Base-by-base conservation (phyloP, 2,797 vertebrate genomes). In the Aldrovandia affinis region DNA sequence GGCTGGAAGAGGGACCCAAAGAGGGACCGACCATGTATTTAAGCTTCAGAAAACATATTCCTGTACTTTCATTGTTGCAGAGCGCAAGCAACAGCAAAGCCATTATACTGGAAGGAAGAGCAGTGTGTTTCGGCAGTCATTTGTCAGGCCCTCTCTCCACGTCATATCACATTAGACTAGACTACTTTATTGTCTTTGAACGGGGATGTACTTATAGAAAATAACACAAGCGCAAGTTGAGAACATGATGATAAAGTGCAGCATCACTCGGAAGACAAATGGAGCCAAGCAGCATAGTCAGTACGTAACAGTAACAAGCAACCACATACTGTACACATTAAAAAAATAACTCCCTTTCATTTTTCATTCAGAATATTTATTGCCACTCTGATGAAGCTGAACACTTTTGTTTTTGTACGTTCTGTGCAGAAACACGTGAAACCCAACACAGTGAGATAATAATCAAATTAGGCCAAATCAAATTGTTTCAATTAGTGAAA, bases 141-240 rank as follows among this genome's bases (percentile, higher is more conserved):
- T 20, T 2, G 0, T 68, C 65, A 39, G 33, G 33, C 36, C 36
- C 33, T 70, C 30, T 70, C 30, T 39, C 30, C 14, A 20, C 3
- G 14, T 30, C 18, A 39, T 39, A 15, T 39, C 18, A 20, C 18
- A 75, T 44, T 9, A 75, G 39, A 75, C 44, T 25, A 44, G 70
- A 44, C n/a, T 75, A 42, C 70, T 25, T 75, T 75, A 44, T 44
- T 44, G 70, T 44, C 70, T 20, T 75, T 75, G 70, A 44, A 39
- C 8, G 18, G 6, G 70, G 39, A 42, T 10, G 3, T 25, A 39
- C 18, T 44, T 75, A 2, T 0, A 42, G 36, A 75, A 57, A 75
- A 42, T 44, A 75, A 44, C 36, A 44, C 20, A 4, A 52, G 20
- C 9, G 70, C 36, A 36, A 70, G 47, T 5, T 50, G 12, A 33